Conservation (phyloP, 2,888 invertebrate genomes). For the Hemithea aestivaria region DNA sequence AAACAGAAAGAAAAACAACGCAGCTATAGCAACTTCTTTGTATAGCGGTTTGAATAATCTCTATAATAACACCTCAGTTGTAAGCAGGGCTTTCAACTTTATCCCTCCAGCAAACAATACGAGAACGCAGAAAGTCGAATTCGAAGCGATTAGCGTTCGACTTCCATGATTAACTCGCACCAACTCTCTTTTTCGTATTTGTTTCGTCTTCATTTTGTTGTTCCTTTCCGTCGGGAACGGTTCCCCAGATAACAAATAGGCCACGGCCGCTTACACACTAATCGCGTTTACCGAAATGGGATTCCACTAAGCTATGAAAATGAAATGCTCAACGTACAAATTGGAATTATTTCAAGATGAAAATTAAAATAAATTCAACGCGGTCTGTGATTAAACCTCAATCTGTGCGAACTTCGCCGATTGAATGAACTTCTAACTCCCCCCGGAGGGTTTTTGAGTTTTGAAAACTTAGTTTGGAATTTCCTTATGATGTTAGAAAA, state of each 20-base stretch:
- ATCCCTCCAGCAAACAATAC: slow-evolving; percentile 40
- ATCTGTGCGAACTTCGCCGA: slow-evolving; percentile 44
- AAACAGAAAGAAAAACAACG: no score
- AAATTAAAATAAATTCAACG: slow-evolving; percentile 57
- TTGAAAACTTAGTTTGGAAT: slow-evolving; percentile 16
- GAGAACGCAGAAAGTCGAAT: slow-evolving; percentile 39
- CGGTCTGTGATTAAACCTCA: slow-evolving; percentile 49
- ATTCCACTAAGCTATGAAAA: slow-evolving; percentile 62
- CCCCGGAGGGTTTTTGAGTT: slow-evolving; percentile 26
- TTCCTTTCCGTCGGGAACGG: slow-evolving; percentile 32
- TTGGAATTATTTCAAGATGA: slow-evolving; percentile 55
- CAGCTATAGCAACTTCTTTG: no score
- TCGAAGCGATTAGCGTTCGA: slow-evolving; percentile 46
- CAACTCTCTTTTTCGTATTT: slow-evolving; percentile 42
- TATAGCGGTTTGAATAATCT: no score
- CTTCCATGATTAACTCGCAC: slow-evolving; percentile 57
- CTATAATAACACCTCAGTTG: no score
- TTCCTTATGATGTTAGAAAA: slow-evolving; percentile 10
- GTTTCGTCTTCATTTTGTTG: slow-evolving; percentile 34
- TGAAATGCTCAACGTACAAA: slow-evolving; percentile 56
- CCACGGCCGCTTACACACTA: slow-evolving; percentile 56
- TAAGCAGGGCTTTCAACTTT: slow-evolving; percentile 29
- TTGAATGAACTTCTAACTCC: slow-evolving; percentile 30
- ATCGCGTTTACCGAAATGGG: slow-evolving; percentile 57
- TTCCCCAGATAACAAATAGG: slow-evolving; percentile 58